Conservation (phyloP, 2,888 invertebrate genomes). For the Cantharis rufa region DNA sequence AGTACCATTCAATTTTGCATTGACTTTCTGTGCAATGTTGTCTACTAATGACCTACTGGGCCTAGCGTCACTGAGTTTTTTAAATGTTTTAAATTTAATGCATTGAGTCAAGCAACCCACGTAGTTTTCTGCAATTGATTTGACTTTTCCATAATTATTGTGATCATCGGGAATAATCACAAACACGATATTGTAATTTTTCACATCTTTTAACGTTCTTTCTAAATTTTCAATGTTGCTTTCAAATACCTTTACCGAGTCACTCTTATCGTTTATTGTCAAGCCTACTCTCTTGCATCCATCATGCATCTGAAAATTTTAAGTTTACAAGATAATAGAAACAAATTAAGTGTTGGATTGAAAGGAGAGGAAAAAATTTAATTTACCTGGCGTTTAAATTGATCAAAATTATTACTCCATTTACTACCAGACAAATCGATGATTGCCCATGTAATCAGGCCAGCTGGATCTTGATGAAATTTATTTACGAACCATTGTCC, state of each 20-base stretch:
- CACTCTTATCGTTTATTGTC: no score
- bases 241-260: neutral
- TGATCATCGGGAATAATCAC: constrained; percentile 60
- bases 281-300: neutral
- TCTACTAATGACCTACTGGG: constrained; percentile 58
- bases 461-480: neutral
- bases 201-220: no score
- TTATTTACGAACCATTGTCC: no score
- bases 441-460: no score
- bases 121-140: constrained; percentile 64
- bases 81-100: constrained; percentile 45
- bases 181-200: constrained; percentile 61
- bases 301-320: neutral
- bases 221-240: constrained; percentile 24
- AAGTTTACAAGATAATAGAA: no score
- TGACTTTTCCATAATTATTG: constrained; percentile 34
- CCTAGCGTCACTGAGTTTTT: neutral
- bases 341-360: no score
- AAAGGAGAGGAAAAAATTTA: no score
- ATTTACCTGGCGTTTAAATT: no score
- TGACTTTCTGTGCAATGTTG: constrained; percentile 79
- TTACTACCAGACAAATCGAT: no score
- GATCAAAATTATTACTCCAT: no score
- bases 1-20: constrained; percentile 81
- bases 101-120: constrained; percentile 77